These are phyloP conservation scores for Microcebus tavaratra DNA, from an alignment of 2,113 vertebrate species.

Conservation along the genomic window DNA sequence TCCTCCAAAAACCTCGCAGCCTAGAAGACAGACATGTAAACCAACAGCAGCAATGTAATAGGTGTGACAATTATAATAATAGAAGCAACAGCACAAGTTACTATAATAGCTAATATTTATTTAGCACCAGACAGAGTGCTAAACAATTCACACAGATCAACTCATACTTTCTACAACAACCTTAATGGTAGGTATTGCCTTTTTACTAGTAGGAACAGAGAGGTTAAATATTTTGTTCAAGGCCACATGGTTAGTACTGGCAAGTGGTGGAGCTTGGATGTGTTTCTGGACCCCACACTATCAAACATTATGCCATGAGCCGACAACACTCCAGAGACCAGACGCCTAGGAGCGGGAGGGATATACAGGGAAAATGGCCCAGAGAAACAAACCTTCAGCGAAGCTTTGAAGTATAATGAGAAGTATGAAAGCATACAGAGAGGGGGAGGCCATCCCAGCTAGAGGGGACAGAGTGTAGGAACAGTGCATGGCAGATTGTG, in stretches of 20 bases:
- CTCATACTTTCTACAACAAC: background rate
- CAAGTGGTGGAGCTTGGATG: background rate
- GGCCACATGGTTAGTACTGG: background rate
- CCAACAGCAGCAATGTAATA: background rate
- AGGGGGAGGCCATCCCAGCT: background rate
- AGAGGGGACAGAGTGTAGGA: background rate
- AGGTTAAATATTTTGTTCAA: background rate
- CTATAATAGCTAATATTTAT: background rate
- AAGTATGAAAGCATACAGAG: background rate
- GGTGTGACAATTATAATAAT: background rate
- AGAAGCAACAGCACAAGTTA: background rate
- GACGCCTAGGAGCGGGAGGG: background rate
- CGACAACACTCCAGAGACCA: background rate
- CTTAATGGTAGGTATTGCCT: background rate
- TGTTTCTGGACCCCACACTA: background rate
- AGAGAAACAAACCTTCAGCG: background rate
- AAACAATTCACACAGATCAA: background rate
- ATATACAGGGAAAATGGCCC: background rate
- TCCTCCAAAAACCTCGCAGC: background rate
- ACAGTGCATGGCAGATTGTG: background rate
- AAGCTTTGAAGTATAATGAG: background rate
- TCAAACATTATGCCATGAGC: background rate
- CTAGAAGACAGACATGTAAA: background rate
- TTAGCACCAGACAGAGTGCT: background rate
- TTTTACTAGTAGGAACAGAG: background rate